Evolutionary conservation across 2,113 vertebrate genomes (phyloP).

Genomic region (Cyprinus carpio): DNA sequence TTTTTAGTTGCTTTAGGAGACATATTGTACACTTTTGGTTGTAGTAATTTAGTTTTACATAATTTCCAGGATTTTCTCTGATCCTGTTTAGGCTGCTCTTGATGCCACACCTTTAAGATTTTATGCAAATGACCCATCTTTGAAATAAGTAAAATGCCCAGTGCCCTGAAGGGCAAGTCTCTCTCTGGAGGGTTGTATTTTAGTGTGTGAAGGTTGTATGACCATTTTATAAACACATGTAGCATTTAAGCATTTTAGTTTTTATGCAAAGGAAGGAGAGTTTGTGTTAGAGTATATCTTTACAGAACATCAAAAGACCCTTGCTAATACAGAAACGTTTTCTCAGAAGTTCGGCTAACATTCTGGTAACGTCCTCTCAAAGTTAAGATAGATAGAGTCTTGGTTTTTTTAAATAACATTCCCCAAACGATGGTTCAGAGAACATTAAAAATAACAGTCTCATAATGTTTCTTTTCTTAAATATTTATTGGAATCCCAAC

Average conservation of each 20-base stretch:
- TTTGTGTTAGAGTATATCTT: not conserved
- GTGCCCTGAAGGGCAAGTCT: no score
- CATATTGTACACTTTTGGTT: not conserved
- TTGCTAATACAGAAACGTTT: no score
- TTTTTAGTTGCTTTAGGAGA: not conserved
- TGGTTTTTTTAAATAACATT: no score
- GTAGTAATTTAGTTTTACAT: not conserved
- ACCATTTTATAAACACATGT: not conserved
- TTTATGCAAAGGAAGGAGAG: not conserved
- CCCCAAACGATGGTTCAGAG: no score
- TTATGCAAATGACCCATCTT: not conserved
- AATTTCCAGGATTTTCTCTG: not conserved
- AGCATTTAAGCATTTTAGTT: not conserved
- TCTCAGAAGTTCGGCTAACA: no score
- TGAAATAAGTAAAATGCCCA: not conserved
- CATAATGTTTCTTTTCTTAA: no score
- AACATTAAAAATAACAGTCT: no score
- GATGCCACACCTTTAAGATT: not conserved
- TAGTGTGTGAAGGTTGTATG: not conserved
- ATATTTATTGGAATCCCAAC: no score
- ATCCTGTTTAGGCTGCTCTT: not conserved
- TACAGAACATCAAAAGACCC: not conserved
- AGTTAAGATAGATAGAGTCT: no score
- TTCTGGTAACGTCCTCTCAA: no score
- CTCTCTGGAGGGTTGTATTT: not conserved